Percentiles rank a stretch among this genome's conserved stretches.
These are phyloP conservation scores for Orthonychiurus folsomi DNA, from an alignment of 2,888 invertebrate species.

Conservation along the genomic window DNA sequence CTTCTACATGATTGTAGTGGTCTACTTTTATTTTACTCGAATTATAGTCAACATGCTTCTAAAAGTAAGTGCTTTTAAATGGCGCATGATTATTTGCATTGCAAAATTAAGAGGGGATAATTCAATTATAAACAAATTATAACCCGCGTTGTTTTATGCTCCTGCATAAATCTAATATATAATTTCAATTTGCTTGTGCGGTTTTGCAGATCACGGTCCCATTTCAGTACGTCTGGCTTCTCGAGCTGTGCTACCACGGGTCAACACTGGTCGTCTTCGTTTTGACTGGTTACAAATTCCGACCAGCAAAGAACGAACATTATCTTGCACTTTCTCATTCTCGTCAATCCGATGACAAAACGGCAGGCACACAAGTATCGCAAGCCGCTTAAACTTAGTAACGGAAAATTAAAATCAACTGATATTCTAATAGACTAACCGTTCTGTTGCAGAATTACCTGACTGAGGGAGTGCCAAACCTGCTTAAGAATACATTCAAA, in stretches of 20 bases:
- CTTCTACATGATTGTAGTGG: constrained; percentile 96
- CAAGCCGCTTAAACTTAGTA: too few species aligned
- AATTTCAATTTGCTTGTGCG: background rate
- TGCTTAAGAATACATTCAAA: too few species aligned
- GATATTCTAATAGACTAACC: too few species aligned
- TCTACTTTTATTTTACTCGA: constrained; percentile 95
- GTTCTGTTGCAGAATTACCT: too few species aligned
- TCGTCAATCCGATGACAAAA: too few species aligned
- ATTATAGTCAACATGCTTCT: constrained; percentile 81
- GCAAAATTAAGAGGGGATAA: too few species aligned
- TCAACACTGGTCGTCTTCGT: constrained; percentile 93
- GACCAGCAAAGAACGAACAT: constrained; percentile 88
- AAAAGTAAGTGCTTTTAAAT: constrained; percentile 53
- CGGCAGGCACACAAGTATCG: too few species aligned
- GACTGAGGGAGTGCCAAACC: too few species aligned
- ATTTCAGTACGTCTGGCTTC: constrained; percentile 92
- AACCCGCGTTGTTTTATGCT: too few species aligned
- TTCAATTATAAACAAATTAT: too few species aligned
- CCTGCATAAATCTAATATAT: background rate
- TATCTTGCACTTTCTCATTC: constrained; percentile 75
- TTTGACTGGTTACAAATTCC: constrained; percentile 89
- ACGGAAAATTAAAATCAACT: too few species aligned
- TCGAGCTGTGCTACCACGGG: constrained; percentile 90
- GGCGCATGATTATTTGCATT: background rate
- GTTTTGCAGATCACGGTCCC: constrained; percentile 75